Conservation (phyloP, 2,888 invertebrate genomes). For the Erebia ligea region DNA sequence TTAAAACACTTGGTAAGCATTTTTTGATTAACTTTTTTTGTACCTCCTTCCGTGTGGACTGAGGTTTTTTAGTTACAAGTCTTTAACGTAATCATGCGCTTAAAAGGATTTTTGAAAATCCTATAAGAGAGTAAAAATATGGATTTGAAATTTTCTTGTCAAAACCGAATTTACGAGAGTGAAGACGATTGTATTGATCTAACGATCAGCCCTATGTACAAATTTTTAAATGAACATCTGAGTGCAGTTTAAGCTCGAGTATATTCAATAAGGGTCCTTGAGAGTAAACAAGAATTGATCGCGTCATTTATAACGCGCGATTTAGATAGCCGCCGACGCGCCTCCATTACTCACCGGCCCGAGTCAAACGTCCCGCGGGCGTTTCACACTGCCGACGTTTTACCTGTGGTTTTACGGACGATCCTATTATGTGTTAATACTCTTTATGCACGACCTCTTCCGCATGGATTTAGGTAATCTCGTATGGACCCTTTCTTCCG, state of each 20-base stretch:
- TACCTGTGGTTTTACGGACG: background rate
- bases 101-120: no score
- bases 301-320: constrained; percentile 74
- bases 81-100: no score
- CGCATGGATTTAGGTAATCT: no score
- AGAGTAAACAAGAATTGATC: constrained; percentile 63
- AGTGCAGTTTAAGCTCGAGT: constrained; percentile 17
- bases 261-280: constrained; percentile 49
- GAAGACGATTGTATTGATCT: no score
- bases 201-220: background rate
- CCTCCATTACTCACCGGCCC: constrained; percentile 48
- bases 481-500: no score
- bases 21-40: background rate
- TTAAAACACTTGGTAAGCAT: background rate
- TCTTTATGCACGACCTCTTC: no score
- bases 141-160: no score
- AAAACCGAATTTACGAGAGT: no score
- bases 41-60: no score
- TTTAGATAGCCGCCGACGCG: constrained; percentile 63
- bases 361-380: constrained; percentile 31
- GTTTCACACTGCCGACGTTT: constrained; percentile 10
- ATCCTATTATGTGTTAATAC: background rate
- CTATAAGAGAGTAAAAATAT: no score
- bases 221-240: background rate
- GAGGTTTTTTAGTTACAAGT: no score